Conservation (phyloP, 2,888 invertebrate species). For the Mellilla xanthometata region DNA sequence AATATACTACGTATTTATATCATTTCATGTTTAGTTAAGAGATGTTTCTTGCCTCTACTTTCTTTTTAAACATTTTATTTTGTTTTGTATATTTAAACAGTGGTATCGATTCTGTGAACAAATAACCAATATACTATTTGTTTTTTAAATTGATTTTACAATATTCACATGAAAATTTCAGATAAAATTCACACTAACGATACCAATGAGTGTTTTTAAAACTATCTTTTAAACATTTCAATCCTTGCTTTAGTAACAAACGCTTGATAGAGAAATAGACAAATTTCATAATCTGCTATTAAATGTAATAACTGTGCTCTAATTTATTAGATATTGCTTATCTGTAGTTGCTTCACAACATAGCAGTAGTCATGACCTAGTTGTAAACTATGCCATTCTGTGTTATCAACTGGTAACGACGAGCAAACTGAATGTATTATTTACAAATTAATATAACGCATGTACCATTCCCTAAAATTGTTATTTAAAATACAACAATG, state of each 20-base stretch:
- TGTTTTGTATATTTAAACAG: neutral
- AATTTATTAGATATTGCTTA: slow-evolving; percentile 10
- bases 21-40: neutral
- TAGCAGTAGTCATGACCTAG: slow-evolving; percentile 13
- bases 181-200: neutral
- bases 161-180: no score
- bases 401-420: slow-evolving; percentile 4
- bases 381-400: slow-evolving; percentile 14
- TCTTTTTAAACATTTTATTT: neutral
- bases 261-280: no score
- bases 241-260: no score
- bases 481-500: neutral
- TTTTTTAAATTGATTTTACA: no score
- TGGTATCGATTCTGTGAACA: neutral
- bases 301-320: neutral
- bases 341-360: slow-evolving; percentile 13
- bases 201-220: no score
- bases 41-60: no score
- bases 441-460: slow-evolving; percentile 6
- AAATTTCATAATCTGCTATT: no score
- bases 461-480: neutral
- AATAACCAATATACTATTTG: no score
- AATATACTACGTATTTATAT: neutral
- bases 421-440: neutral
- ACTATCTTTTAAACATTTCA: no score